Conservation (phyloP, 2,888 invertebrate species). For the Orthosia cruda region DNA sequence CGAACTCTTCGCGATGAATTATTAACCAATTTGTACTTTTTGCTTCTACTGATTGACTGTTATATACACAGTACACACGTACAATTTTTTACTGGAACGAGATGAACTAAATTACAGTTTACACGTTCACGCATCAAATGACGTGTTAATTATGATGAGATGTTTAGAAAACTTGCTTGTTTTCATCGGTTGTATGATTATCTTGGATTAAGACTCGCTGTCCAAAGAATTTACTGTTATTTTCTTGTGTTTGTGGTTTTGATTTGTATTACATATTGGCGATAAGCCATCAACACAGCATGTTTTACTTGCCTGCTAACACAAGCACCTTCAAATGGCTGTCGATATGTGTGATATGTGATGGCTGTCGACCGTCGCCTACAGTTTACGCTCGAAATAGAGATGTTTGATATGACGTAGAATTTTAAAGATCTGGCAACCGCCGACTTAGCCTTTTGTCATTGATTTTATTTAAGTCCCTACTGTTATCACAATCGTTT, state of each 20-base stretch:
- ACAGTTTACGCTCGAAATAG: not conserved
- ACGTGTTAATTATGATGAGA: constrained; percentile 52
- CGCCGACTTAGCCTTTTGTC: not conserved
- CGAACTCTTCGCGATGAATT: constrained; percentile 65
- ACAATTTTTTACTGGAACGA: constrained; percentile 51
- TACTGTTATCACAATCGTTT: not conserved
- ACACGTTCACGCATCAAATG: constrained; percentile 63
- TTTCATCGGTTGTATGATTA: constrained; percentile 38
- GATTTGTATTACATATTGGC: constrained; percentile 2
- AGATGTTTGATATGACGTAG: not conserved
- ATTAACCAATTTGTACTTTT: constrained; percentile 68
- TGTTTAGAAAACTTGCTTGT: constrained; percentile 62
- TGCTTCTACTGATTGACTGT: constrained; percentile 62
- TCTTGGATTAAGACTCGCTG: constrained; percentile 52
- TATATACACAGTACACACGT: constrained; percentile 49
- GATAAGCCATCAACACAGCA: not conserved
- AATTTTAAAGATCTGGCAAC: not conserved
- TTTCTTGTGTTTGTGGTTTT: constrained; percentile 42
- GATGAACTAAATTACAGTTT: constrained; percentile 67
- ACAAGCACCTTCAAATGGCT: not conserved
- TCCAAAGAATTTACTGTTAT: constrained; percentile 60
- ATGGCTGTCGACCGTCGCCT: not conserved
- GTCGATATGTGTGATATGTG: too few species aligned
- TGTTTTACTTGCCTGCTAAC: not conserved
- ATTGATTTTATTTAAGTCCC: constrained; percentile 1